phyloP scores from a whole-genome alignment of 2,888 invertebrate genomes.

The Tipula lateralis region DNA sequence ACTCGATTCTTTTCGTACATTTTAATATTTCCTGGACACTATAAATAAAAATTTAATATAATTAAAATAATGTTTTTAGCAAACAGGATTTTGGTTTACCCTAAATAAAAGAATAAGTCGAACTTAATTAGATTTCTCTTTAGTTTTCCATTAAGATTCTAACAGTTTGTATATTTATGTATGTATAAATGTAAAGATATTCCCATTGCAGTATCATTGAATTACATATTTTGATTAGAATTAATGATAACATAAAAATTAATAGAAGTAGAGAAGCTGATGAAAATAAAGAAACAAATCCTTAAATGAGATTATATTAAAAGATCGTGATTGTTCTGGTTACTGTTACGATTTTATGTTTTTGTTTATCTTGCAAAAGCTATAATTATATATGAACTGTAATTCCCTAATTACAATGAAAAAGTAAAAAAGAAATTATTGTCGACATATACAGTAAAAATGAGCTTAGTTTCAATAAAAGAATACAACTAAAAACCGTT shows the following conservation, averaged over 20 bases:
- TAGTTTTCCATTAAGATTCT: neutral
- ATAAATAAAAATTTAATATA: neutral
- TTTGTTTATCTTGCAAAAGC: neutral
- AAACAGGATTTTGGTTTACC: neutral
- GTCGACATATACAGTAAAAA: neutral
- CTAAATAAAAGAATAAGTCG: neutral
- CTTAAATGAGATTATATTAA: neutral
- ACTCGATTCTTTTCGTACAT: neutral
- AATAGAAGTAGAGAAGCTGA: neutral
- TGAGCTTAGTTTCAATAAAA: conserved; percentile 1
- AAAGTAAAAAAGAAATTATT: neutral
- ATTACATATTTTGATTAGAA: conserved; percentile 19
- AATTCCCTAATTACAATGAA: conserved; percentile 2
- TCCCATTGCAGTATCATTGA: neutral
- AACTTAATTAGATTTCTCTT: conserved; percentile 1
- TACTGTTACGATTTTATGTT: neutral
- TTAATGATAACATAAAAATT: neutral
- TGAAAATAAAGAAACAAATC: neutral
- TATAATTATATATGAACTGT: conserved; percentile 7
- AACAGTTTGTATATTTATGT: neutral
- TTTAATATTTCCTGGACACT: neutral
- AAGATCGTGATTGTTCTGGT: neutral
- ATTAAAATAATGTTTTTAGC: neutral
- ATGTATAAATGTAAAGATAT: neutral
- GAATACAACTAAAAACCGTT: neutral